Percentiles rank a stretch among this genome's conserved stretches.
These are phyloP conservation scores for Sebastes nivosus DNA, from an alignment of 2,797 vertebrate genomes.

Conservation along the genomic window DNA sequence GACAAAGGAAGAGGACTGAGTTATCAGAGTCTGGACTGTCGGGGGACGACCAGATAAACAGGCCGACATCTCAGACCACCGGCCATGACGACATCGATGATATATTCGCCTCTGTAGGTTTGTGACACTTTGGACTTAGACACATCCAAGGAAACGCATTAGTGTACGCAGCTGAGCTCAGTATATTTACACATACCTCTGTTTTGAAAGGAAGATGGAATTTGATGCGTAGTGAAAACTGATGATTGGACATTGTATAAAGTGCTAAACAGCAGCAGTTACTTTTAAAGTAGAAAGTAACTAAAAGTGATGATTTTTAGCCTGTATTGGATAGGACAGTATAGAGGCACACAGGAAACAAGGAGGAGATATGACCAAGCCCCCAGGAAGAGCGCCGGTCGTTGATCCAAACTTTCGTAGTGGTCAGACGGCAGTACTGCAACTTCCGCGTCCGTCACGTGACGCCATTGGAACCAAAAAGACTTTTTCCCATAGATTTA, in stretches of 20 bases:
- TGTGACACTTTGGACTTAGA: constrained; percentile 46
- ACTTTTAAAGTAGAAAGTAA: background rate
- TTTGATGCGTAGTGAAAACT: background rate
- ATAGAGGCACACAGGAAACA: background rate
- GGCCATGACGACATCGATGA: constrained; percentile 77
- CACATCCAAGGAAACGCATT: background rate
- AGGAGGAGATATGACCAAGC: too few relatives aligned
- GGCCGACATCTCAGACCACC: background rate
- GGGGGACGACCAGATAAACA: background rate
- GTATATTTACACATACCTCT: background rate
- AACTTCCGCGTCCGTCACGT: too few relatives aligned
- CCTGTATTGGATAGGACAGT: background rate
- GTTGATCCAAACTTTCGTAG: too few relatives aligned
- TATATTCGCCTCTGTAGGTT: constrained; percentile 77
- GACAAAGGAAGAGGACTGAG: background rate
- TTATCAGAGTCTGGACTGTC: background rate
- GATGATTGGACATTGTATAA: background rate
- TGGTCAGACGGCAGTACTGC: too few relatives aligned
- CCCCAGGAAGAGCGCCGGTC: too few relatives aligned
- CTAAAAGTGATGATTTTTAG: background rate
- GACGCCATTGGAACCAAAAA: too few relatives aligned
- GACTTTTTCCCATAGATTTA: too few relatives aligned
- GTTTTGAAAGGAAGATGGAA: background rate
- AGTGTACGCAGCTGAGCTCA: background rate
- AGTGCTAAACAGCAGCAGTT: background rate